Evolutionary conservation across 2,797 vertebrate genomes (phyloP).

Genomic region (Enteromius viviparus): DNA sequence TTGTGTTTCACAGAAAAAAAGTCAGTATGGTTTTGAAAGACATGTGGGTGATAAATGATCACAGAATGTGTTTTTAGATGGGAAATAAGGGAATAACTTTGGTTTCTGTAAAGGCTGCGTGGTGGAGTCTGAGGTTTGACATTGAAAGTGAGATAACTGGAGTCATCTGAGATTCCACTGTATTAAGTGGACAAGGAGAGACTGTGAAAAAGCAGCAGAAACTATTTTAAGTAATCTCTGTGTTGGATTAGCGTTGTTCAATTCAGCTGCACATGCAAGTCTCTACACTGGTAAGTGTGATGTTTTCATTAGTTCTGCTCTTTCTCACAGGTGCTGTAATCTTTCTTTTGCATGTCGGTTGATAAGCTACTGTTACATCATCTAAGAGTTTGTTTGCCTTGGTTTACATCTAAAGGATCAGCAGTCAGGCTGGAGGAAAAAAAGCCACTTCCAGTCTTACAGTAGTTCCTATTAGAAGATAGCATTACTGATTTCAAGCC

Average conservation of each 20-base stretch:
- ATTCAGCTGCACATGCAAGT: not conserved
- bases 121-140: not conserved
- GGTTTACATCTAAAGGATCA: not conserved
- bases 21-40: not conserved
- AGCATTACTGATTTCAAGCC: not conserved
- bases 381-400: not conserved
- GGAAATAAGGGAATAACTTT: not conserved
- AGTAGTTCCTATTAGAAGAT: not conserved
- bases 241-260: conserved; percentile 6
- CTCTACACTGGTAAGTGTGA: conserved; percentile 2
- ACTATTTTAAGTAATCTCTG: not conserved
- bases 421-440: not conserved
- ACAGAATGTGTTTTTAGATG: not conserved
- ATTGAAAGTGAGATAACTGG: conserved; percentile 9
- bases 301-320: not conserved
- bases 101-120: not conserved
- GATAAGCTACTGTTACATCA: not conserved
- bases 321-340: not conserved
- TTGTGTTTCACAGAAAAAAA: not conserved
- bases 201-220: conserved; percentile 21
- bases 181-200: conserved; percentile 10
- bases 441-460: not conserved
- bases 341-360: not conserved
- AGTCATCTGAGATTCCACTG: conserved; percentile 32
- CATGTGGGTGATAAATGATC: not conserved